phyloP scores from a whole-genome alignment of 2,797 vertebrate genomes.

The Huso huso region DNA sequence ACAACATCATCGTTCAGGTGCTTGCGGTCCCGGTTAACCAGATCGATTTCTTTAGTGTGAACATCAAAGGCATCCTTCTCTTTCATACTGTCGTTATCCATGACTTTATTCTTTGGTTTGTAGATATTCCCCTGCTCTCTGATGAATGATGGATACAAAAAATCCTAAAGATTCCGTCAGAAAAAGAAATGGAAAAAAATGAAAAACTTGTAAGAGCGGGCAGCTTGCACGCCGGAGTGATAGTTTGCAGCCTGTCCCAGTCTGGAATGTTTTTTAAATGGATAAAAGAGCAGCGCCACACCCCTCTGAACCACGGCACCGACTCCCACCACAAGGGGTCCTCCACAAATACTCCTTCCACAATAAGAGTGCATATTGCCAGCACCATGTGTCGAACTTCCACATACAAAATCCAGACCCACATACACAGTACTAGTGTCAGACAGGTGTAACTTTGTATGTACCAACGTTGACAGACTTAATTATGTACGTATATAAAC shows the following conservation, averaged over 20 bases:
- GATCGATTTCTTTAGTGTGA: conserved; percentile 95
- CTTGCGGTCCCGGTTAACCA: conserved; percentile 92
- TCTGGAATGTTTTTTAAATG: conserved; percentile 68
- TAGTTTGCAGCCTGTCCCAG: conserved; percentile 46
- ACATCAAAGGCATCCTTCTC: conserved; percentile 81
- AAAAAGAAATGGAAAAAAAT: conserved; percentile 27
- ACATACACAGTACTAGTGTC: background rate
- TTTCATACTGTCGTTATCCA: conserved; percentile 83
- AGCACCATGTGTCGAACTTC: conserved; percentile 12
- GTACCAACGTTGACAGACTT: no score
- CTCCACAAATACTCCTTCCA: conserved; percentile 25
- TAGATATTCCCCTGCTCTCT: conserved; percentile 97
- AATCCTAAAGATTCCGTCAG: conserved; percentile 60
- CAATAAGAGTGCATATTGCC: background rate
- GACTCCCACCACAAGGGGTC: conserved; percentile 66
- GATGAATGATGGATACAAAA: conserved; percentile 79
- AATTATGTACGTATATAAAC: no score
- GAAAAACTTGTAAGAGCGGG: conserved; percentile 20
- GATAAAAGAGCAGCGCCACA: conserved; percentile 60
- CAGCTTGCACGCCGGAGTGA: conserved; percentile 29
- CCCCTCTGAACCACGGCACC: conserved; percentile 45
- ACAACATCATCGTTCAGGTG: conserved; percentile 90
- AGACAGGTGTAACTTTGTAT: background rate
- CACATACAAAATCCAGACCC: background rate
- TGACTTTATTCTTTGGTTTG: conserved; percentile 94